Evolutionary conservation across 2,113 vertebrate genomes (phyloP).

Genomic region (Bungarus multicinctus): DNA sequence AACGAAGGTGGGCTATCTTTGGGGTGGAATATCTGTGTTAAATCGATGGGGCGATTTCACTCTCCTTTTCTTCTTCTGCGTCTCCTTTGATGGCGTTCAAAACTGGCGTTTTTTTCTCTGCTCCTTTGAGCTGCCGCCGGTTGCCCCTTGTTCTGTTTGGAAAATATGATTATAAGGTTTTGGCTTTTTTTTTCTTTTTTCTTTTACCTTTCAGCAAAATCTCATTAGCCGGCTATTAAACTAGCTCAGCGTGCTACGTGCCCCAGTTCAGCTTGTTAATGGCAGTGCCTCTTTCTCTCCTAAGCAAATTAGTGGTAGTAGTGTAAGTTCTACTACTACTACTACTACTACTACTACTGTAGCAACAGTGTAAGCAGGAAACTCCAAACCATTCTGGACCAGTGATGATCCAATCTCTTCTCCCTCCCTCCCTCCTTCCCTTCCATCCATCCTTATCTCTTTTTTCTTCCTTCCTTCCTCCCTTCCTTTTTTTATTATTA

Average conservation of each 20-base stretch:
- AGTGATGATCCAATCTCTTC: background rate
- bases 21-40: background rate
- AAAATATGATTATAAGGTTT: conserved; percentile 54
- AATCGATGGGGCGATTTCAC: background rate
- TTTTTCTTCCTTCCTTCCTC: too few relatives aligned
- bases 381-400: too few relatives aligned
- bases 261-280: conserved; percentile 73
- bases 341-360: too few relatives aligned
- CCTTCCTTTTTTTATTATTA: too few relatives aligned
- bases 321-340: background rate
- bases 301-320: conserved; percentile 28
- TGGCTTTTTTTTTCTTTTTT: background rate
- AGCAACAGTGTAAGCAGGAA: background rate
- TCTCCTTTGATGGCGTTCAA: conserved; percentile 49
- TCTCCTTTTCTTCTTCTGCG: background rate
- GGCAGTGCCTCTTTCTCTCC: conserved; percentile 50
- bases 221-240: conserved; percentile 77
- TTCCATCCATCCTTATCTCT: too few relatives aligned
- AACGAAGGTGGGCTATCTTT: background rate
- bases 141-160: conserved; percentile 25
- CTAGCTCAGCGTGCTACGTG: conserved; percentile 61
- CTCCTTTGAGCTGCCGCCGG: conserved; percentile 24
- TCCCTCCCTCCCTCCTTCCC: background rate
- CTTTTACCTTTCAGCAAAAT: conserved; percentile 70
- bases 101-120: background rate